A percentile compares a stretch with the other conserved stretches of the same genome.
These are phyloP conservation scores for Odontophorus gujanensis DNA, from an alignment of 2,113 vertebrate species.

Conservation along the genomic window DNA sequence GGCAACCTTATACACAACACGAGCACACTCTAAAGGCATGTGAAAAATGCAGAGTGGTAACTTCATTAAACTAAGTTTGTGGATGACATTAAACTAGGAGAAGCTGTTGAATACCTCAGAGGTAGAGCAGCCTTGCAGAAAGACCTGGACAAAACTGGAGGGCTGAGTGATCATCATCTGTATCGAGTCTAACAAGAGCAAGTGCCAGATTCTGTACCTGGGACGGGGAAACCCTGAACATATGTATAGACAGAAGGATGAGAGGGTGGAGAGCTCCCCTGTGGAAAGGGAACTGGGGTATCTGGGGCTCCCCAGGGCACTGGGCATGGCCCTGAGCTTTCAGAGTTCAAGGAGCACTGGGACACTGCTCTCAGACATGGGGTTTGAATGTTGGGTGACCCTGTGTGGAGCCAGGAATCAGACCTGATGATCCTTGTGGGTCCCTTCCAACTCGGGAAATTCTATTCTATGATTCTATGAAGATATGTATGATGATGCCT, in stretches of 20 bases:
- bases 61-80: background rate
- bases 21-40: constrained; percentile 2
- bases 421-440: background rate
- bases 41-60: constrained; percentile 21
- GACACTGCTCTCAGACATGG: background rate
- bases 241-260: background rate
- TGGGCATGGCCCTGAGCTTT: background rate
- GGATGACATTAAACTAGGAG: background rate
- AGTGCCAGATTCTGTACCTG: background rate
- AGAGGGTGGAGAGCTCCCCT: background rate
- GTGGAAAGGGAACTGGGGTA: background rate
- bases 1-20: constrained; percentile 2
- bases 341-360: background rate
- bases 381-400: background rate
- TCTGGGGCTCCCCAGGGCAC: background rate
- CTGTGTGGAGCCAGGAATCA: background rate
- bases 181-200: background rate
- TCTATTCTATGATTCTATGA: background rate
- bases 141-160: background rate
- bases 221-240: background rate
- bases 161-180: too few species aligned
- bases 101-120: background rate
- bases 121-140: background rate
- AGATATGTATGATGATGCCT: background rate
- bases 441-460: background rate